Percentiles rank a stretch among this genome's conserved stretches.
phyloP scores from a whole-genome alignment of 2,888 invertebrate genomes.

The Linnaemya vulpina region DNA sequence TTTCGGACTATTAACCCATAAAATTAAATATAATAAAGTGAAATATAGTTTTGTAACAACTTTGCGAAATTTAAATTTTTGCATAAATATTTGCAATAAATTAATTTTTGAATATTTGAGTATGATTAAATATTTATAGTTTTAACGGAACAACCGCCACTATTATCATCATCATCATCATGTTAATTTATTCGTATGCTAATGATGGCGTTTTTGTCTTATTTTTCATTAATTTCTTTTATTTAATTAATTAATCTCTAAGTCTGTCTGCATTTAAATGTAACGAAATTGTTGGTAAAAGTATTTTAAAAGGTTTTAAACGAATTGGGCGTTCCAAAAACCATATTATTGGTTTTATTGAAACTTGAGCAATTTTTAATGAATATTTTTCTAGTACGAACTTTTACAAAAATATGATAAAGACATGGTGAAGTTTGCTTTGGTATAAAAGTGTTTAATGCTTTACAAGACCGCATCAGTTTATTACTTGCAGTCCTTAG shows the following conservation, averaged over 20 bases:
- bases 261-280: neutral
- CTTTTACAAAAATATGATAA: slow-evolving; percentile 15
- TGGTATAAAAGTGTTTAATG: slow-evolving; percentile 74
- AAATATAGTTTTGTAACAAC: too few species aligned
- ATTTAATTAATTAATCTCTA: neutral
- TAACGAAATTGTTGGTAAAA: slow-evolving; percentile 6
- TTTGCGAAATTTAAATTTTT: too few species aligned
- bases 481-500: slow-evolving; percentile 73
- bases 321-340: slow-evolving; percentile 11
- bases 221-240: neutral
- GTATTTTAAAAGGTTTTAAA: slow-evolving; percentile 3
- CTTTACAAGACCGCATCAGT: slow-evolving; percentile 75
- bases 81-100: too few species aligned
- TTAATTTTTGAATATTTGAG: too few species aligned
- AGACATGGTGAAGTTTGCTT: neutral
- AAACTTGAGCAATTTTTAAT: slow-evolving; percentile 47
- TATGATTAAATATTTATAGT: too few species aligned
- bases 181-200: slow-evolving; percentile 36
- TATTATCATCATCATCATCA: neutral
- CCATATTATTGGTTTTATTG: slow-evolving; percentile 19
- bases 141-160: neutral
- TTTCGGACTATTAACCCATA: too few species aligned
- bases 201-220: slow-evolving; percentile 34
- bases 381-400: neutral
- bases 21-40: too few species aligned